Evolutionary conservation across 2,113 vertebrate genomes (phyloP).

Genomic region (Coreoperca whiteheadi): DNA sequence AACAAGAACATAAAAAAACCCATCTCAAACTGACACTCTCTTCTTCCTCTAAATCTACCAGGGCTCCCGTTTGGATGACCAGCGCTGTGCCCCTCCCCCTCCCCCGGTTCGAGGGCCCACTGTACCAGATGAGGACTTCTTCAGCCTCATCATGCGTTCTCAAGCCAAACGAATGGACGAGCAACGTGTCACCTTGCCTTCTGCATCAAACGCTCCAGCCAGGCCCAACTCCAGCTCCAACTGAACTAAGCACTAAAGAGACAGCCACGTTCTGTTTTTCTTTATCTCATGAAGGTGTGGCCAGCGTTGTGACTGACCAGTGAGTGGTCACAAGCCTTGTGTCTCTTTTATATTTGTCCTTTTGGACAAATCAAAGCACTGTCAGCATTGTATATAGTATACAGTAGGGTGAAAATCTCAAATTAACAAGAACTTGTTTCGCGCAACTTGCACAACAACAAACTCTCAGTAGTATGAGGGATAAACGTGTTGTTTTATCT

Average conservation of each 20-base stretch:
- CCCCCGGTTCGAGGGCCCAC: slow-evolving; percentile 88
- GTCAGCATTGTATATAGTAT: slow-evolving; percentile 42
- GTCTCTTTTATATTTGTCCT: slow-evolving; percentile 17
- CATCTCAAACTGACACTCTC: not conserved
- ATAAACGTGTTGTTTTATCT: slow-evolving; percentile 13
- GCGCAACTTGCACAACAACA: slow-evolving; percentile 37
- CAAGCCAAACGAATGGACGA: slow-evolving; percentile 98
- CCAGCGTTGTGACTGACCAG: not conserved
- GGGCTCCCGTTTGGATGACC: slow-evolving; percentile 96
- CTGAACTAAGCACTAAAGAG: slow-evolving; percentile 69
- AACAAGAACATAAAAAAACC: not conserved
- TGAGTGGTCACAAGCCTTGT: slow-evolving; percentile 12
- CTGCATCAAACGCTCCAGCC: slow-evolving; percentile 67
- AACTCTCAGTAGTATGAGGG: slow-evolving; percentile 55
- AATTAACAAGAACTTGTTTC: slow-evolving; percentile 38
- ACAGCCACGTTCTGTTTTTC: not conserved
- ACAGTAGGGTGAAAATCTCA: slow-evolving; percentile 15
- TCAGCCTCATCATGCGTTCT: slow-evolving; percentile 95
- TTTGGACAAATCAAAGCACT: slow-evolving; percentile 67
- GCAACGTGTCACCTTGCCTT: slow-evolving; percentile 92
- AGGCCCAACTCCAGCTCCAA: slow-evolving; percentile 69
- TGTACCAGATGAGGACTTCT: slow-evolving; percentile 97
- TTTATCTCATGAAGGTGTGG: slow-evolving; percentile 22
- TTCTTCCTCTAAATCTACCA: slow-evolving; percentile 55
- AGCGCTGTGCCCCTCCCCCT: slow-evolving; percentile 93